These are phyloP conservation scores for Drosophila mayaguana DNA, from an alignment of 2,888 invertebrate genomes.

Conservation along the genomic window DNA sequence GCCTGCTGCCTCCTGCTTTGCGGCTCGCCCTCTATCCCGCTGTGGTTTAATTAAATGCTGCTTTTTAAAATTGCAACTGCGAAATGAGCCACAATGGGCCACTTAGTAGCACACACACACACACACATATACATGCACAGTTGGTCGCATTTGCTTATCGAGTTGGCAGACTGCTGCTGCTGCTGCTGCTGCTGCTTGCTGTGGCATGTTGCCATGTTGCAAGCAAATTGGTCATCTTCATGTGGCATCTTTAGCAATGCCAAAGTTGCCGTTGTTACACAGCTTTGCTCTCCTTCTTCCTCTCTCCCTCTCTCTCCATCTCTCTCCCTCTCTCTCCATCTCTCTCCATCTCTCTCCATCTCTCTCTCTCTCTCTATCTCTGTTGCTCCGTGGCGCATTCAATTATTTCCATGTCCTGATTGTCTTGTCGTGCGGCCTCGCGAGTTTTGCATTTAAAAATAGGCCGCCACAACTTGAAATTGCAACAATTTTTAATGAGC, in stretches of 20 bases:
- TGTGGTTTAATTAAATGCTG: conserved; percentile 76
- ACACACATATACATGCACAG: conserved; percentile 13
- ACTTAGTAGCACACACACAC: conserved; percentile 52
- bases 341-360: neutral
- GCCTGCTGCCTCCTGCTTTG: neutral
- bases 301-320: neutral
- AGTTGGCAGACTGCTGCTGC: conserved; percentile 44
- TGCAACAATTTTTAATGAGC: conserved; percentile 77
- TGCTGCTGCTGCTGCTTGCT: conserved; percentile 42
- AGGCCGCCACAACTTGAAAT: conserved; percentile 69
- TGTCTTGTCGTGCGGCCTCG: conserved; percentile 78
- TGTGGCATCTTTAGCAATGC: conserved; percentile 64
- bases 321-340: conserved; percentile 2
- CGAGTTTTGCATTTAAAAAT: conserved; percentile 79
- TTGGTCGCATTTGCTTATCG: conserved; percentile 75
- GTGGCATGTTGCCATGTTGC: conserved; percentile 71
- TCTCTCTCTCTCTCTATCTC: conserved; percentile 1
- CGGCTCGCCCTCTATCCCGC: conserved; percentile 36
- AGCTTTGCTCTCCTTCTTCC: conserved; percentile 5
- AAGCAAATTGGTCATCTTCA: conserved; percentile 80
- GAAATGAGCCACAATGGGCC: conserved; percentile 80
- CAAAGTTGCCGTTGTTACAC: conserved; percentile 34
- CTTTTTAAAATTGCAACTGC: conserved; percentile 77
- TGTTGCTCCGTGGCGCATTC: conserved; percentile 65
- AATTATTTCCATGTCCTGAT: conserved; percentile 80